These are phyloP conservation scores for Grus americana DNA, from an alignment of 2,113 vertebrate species.

Conservation along the genomic window DNA sequence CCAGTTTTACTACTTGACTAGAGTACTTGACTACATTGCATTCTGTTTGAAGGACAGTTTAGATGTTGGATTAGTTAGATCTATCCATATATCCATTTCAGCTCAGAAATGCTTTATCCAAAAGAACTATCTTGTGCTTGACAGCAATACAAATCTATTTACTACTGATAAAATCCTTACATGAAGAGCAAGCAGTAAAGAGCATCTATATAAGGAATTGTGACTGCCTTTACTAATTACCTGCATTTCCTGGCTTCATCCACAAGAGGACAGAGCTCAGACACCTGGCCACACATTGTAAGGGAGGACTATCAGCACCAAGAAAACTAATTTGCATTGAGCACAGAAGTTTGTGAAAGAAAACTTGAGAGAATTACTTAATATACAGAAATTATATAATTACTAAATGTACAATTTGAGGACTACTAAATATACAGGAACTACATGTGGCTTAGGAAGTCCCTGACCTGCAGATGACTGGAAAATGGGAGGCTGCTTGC, in stretches of 20 bases:
- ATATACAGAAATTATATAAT: not conserved
- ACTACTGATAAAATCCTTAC: not conserved
- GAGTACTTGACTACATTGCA: not conserved
- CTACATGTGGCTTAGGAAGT: not conserved
- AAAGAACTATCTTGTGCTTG: not conserved
- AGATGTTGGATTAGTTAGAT: not conserved
- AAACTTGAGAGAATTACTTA: not conserved
- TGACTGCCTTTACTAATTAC: accelerated
- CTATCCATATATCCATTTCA: not conserved
- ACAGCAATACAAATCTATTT: not conserved
- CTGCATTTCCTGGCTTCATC: not conserved
- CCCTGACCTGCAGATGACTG: accelerated
- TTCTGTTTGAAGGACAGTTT: not conserved
- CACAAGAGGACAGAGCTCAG: not conserved
- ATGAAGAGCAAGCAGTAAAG: not conserved
- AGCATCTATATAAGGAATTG: accelerated
- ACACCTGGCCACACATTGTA: not conserved
- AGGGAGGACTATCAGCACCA: not conserved
- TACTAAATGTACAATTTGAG: not conserved
- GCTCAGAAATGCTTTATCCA: not conserved
- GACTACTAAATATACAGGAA: not conserved
- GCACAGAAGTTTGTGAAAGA: accelerated
- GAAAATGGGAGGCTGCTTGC: not conserved
- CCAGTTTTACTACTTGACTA: not conserved
- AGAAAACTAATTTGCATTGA: not conserved